Conservation (phyloP, 2,888 invertebrate genomes). For the Andrena hattorfiana region DNA sequence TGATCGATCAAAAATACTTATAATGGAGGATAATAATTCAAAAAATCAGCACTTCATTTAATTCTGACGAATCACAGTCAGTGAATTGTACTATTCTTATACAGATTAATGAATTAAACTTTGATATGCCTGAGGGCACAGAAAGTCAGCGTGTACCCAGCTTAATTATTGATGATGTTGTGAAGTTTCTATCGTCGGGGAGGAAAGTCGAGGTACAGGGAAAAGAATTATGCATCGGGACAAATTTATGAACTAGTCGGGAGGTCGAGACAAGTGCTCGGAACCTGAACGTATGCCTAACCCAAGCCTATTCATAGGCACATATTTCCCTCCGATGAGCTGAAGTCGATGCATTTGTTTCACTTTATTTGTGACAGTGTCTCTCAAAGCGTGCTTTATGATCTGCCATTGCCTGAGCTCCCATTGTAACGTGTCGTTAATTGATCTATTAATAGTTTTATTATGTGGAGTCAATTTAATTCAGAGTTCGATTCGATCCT, state of each 20-base stretch:
- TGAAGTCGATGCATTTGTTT: conserved; percentile 4
- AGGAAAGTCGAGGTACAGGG: not conserved
- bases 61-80: too few relatives aligned
- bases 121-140: not conserved
- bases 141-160: not conserved
- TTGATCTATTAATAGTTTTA: not conserved
- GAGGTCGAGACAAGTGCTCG: conserved; percentile 42
- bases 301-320: conserved; percentile 37
- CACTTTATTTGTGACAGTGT: conserved; percentile 24
- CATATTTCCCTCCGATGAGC: conserved; percentile 21
- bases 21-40: too few relatives aligned
- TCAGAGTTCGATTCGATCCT: not conserved
- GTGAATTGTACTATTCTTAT: too few relatives aligned
- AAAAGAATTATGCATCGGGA: conserved; percentile 26
- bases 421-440: not conserved
- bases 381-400: not conserved
- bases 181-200: conserved; percentile 6
- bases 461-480: not conserved
- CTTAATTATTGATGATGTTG: conserved; percentile 24
- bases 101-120: not conserved
- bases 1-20: too few relatives aligned
- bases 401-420: not conserved
- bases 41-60: too few relatives aligned
- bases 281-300: conserved; percentile 17
- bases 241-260: conserved; percentile 30